A percentile compares a stretch with the other conserved stretches of the same genome.
Conservation (phyloP, 2,797 vertebrate species). For the Onychomys torridus region DNA sequence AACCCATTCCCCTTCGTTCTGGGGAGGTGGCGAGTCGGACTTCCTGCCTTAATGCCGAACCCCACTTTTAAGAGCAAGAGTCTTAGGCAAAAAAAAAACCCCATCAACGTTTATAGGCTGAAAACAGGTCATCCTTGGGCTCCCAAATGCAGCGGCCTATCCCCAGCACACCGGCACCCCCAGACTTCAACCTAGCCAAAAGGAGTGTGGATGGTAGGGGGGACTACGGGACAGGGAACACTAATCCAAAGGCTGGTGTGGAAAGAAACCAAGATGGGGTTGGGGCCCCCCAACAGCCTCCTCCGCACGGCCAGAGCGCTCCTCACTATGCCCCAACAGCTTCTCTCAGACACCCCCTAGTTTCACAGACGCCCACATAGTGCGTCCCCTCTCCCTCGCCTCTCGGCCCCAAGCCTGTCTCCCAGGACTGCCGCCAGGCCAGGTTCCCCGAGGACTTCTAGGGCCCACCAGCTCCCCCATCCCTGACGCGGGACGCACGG, state of each 20-base stretch:
- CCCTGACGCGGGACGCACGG: constrained; percentile 28
- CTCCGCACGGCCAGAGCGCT: constrained; percentile 60
- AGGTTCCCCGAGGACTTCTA: constrained; percentile 66
- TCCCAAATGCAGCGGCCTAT: constrained; percentile 62
- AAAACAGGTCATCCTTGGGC: constrained; percentile 79
- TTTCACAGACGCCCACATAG: constrained; percentile 71
- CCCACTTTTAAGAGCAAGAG: constrained; percentile 70
- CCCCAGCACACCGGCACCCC: constrained; percentile 8
- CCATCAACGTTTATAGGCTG: constrained; percentile 44
- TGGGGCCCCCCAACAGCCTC: constrained; percentile 38
- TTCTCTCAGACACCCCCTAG: constrained; percentile 65
- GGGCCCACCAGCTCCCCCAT: constrained; percentile 63
- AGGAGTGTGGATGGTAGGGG: background rate
- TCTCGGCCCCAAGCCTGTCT: constrained; percentile 33
- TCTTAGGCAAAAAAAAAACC: constrained; percentile 44
- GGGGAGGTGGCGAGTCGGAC: constrained; percentile 3
- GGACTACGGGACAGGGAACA: background rate
- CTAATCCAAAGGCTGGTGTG: constrained; percentile 34
- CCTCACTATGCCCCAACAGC: constrained; percentile 55
- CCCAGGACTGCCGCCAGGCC: constrained; percentile 43
- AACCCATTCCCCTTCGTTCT: background rate
- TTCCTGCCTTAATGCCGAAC: constrained; percentile 40
- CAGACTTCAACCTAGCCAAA: background rate
- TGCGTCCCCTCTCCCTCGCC: background rate
- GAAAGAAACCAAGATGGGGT: constrained; percentile 52